A percentile compares a stretch with the other conserved stretches of the same genome.
phyloP scores from a whole-genome alignment of 2,797 vertebrate genomes.

The Chrosomus eos region DNA sequence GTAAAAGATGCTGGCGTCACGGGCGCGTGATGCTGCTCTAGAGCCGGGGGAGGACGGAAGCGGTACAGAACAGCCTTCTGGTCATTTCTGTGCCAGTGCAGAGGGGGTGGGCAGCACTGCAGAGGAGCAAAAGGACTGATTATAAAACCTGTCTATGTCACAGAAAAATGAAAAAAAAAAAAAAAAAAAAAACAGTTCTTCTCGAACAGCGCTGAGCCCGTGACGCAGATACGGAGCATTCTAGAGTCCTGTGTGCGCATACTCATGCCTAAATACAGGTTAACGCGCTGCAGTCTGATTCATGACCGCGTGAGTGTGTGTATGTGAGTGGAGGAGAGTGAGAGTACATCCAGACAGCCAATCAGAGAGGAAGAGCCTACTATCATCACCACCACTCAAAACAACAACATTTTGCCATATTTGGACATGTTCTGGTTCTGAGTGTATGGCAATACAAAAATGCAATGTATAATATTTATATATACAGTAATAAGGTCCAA shows the following conservation, averaged over 20 bases:
- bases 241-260: conserved; percentile 53
- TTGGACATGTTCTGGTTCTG: conserved; percentile 55
- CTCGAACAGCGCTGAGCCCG: conserved; percentile 20
- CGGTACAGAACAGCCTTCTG: conserved; percentile 49
- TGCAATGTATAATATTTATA: not conserved
- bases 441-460: conserved; percentile 15
- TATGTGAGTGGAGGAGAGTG: conserved; percentile 18
- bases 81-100: conserved; percentile 42
- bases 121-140: conserved; percentile 37
- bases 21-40: conserved; percentile 60
- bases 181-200: conserved; percentile 41
- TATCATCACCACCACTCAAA: conserved; percentile 55
- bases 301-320: conserved; percentile 30
- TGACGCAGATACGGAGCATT: conserved; percentile 57
- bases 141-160: conserved; percentile 61
- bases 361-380: conserved; percentile 54
- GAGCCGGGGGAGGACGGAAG: conserved; percentile 28
- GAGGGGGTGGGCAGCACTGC: conserved; percentile 39
- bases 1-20: conserved; percentile 58
- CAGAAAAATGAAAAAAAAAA: conserved; percentile 18
- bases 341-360: conserved; percentile 40
- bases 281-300: conserved; percentile 50
- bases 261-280: conserved; percentile 21
- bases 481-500: not conserved
- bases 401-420: conserved; percentile 61